These are phyloP conservation scores for Caretta caretta DNA, from an alignment of 2,113 vertebrate genomes.

Conservation along the genomic window DNA sequence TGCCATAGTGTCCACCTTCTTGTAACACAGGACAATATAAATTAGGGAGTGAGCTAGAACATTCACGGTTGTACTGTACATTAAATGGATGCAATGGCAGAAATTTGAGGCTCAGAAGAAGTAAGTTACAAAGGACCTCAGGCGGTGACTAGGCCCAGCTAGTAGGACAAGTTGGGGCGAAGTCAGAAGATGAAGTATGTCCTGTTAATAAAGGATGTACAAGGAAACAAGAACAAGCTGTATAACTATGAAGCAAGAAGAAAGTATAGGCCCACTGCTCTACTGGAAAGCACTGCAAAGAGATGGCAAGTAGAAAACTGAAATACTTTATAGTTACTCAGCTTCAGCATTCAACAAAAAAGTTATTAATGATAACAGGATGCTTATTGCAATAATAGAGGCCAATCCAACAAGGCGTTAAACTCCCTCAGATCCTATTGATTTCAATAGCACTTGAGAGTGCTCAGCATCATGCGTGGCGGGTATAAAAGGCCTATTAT, in stretches of 20 bases:
- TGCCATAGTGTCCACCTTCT: accelerated
- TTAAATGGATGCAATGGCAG: background rate
- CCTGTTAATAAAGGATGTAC: background rate
- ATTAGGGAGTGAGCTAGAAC: background rate
- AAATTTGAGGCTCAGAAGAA: background rate
- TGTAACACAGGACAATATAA: background rate
- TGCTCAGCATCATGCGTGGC: background rate
- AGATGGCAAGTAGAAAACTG: background rate
- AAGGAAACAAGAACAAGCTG: background rate
- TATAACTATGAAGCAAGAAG: background rate
- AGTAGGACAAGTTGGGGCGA: background rate
- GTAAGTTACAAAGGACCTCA: background rate
- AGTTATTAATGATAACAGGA: background rate
- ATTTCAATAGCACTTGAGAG: background rate
- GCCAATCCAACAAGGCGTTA: background rate
- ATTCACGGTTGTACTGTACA: accelerated
- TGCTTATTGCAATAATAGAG: background rate
- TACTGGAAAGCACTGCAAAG: background rate
- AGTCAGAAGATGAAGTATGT: background rate
- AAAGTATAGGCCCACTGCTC: background rate
- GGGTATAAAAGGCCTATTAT: too few relatives aligned
- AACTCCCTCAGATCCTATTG: background rate
- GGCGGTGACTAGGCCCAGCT: background rate
- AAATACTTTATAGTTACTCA: background rate
- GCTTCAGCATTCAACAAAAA: background rate